These are phyloP conservation scores for Oryzias woworae DNA, from an alignment of 2,113 vertebrate genomes.

Conservation along the genomic window DNA sequence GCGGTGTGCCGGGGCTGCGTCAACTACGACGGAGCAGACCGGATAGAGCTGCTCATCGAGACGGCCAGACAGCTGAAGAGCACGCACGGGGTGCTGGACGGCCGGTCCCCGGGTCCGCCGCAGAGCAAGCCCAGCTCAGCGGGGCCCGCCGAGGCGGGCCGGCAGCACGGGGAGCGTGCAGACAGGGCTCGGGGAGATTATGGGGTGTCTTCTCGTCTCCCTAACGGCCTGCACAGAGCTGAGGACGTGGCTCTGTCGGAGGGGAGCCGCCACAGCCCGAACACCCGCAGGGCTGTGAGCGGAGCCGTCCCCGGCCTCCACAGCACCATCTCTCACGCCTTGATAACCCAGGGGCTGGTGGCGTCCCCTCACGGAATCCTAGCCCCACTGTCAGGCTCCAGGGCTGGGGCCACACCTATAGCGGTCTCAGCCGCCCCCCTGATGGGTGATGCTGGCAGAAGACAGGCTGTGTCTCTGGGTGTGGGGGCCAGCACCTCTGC, in stretches of 20 bases:
- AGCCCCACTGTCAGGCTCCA: conserved; percentile 70
- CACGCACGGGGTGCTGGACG: conserved; percentile 86
- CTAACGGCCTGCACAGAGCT: conserved; percentile 81
- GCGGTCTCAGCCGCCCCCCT: conserved; percentile 69
- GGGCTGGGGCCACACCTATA: conserved; percentile 64
- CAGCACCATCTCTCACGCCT: conserved; percentile 68
- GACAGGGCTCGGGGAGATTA: conserved; percentile 81
- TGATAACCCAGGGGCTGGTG: conserved; percentile 83
- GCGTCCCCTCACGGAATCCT: conserved; percentile 71
- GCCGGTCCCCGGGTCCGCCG: conserved; percentile 85
- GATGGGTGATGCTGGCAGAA: conserved; percentile 75
- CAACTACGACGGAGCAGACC: conserved; percentile 89
- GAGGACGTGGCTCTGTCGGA: conserved; percentile 78
- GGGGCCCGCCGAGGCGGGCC: conserved; percentile 66
- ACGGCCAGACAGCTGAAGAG: conserved; percentile 87
- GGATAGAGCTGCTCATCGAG: conserved; percentile 88
- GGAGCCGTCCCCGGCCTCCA: conserved; percentile 77
- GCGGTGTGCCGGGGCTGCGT: conserved; percentile 90
- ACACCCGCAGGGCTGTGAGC: conserved; percentile 79
- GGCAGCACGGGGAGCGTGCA: conserved; percentile 73
- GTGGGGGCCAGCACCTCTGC: conserved; percentile 69
- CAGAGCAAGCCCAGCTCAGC: conserved; percentile 75
- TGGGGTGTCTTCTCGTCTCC: conserved; percentile 79
- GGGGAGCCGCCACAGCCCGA: conserved; percentile 82
- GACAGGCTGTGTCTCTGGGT: conserved; percentile 70